These are phyloP conservation scores for Melanotaenia pygmaea DNA, from an alignment of 2,797 vertebrate species.

Conservation along the genomic window DNA sequence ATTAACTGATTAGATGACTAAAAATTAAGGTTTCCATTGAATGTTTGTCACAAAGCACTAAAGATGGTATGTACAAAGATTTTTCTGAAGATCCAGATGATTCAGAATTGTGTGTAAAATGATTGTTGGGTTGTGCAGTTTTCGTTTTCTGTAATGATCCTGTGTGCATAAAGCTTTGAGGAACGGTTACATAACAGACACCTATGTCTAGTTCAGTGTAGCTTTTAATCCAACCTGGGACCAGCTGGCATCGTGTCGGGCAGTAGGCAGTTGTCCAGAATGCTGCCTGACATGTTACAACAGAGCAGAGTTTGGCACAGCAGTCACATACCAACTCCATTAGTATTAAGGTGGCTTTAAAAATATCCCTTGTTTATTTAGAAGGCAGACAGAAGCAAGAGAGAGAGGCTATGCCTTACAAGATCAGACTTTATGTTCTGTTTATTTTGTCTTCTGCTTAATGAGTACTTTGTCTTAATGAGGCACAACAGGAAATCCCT, in stretches of 20 bases:
- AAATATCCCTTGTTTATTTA: constrained; percentile 1
- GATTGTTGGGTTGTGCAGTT: background rate
- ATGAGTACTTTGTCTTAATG: constrained; percentile 14
- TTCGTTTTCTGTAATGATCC: background rate
- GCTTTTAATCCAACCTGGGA: background rate
- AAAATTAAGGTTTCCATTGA: too few relatives aligned
- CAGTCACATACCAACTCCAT: constrained; percentile 9
- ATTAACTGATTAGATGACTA: too few relatives aligned
- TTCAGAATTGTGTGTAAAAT: too few relatives aligned
- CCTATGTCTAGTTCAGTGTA: background rate
- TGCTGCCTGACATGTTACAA: constrained; percentile 18
- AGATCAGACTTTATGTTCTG: constrained; percentile 1
- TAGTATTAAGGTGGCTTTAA: constrained; percentile 10
- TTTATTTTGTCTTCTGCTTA: constrained; percentile 11
- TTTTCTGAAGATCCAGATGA: too few relatives aligned
- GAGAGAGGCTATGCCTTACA: background rate
- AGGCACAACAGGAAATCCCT: constrained; percentile 33
- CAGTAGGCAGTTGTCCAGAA: constrained; percentile 1
- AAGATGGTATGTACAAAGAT: too few relatives aligned
- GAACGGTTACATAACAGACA: constrained; percentile 5
- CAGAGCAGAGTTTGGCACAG: constrained; percentile 1
- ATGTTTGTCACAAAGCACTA: too few relatives aligned
- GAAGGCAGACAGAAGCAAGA: background rate
- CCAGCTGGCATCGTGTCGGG: constrained; percentile 2
- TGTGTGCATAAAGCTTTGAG: constrained; percentile 4